Conservation (phyloP, 2,888 invertebrate species). For the Xestoiulus laeticollis region DNA sequence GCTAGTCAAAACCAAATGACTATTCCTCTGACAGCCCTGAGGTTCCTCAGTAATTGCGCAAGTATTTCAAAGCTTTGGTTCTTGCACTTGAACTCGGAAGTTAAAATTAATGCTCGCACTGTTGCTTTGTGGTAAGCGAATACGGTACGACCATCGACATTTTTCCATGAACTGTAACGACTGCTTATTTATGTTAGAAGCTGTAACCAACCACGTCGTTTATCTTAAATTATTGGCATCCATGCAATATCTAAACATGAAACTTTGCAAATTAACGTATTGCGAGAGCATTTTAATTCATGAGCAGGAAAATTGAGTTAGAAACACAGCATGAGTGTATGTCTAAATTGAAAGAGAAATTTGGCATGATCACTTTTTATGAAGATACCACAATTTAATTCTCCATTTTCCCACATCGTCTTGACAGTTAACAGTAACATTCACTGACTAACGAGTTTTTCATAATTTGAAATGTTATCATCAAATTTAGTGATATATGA, state of each 20-base stretch:
- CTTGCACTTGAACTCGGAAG: neutral
- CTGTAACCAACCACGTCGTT: neutral
- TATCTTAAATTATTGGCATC: neutral
- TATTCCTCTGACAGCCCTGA: slow-evolving; percentile 6
- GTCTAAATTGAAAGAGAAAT: neutral
- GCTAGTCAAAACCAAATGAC: slow-evolving; percentile 49
- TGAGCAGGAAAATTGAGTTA: neutral
- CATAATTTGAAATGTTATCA: too few relatives aligned
- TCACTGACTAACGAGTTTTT: too few relatives aligned
- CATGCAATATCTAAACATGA: neutral
- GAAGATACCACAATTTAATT: neutral
- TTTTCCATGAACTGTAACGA: neutral
- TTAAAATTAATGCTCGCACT: neutral
- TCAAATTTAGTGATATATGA: too few relatives aligned
- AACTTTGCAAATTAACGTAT: neutral
- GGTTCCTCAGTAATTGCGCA: neutral
- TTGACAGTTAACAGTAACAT: too few relatives aligned
- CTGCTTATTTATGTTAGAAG: neutral
- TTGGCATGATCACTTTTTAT: neutral
- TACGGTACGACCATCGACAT: neutral
- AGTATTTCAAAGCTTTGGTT: neutral
- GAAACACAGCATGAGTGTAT: neutral
- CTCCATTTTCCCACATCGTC: neutral
- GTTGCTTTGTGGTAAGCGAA: neutral
- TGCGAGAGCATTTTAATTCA: neutral